A percentile compares a stretch with the other conserved stretches of the same genome.
Conservation (phyloP, 2,888 invertebrate species). For the Iphiclides podalirius region DNA sequence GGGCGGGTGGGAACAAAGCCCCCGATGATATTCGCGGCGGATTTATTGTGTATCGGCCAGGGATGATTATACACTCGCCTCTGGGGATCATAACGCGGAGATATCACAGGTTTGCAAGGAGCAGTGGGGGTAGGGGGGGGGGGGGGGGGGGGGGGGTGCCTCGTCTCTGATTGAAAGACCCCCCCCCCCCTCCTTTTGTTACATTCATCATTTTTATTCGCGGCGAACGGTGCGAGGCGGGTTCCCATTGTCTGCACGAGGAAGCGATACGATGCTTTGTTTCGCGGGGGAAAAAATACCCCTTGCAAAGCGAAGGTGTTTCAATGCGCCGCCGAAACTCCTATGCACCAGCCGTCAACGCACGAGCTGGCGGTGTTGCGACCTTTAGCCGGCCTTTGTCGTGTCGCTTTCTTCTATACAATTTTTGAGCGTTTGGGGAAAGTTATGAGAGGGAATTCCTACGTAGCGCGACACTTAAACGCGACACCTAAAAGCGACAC, state of each 20-base stretch:
- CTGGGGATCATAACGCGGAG: conserved; percentile 17
- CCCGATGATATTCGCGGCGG: conserved; percentile 1
- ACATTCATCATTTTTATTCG: conserved; percentile 24
- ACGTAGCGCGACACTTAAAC: too few relatives aligned
- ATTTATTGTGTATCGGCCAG: conserved; percentile 21
- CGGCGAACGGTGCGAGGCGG: conserved; percentile 8
- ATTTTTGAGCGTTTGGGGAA: too few relatives aligned
- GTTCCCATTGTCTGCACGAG: conserved; percentile 20
- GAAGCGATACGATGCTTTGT: conserved; percentile 30
- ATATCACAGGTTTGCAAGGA: conserved; percentile 8
- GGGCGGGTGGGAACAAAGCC: conserved; percentile 14
- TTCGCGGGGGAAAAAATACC: conserved; percentile 24
- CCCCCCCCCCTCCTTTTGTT: conserved; percentile 22
- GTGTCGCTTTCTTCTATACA: too few relatives aligned
- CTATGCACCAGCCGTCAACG: too few relatives aligned
- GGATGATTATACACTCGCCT: conserved; percentile 24
- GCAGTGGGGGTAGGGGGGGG: neutral
- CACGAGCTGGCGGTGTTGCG: too few relatives aligned
- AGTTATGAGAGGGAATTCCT: too few relatives aligned
- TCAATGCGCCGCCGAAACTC: too few relatives aligned
- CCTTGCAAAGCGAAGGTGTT: conserved; percentile 17
- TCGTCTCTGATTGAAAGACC: conserved; percentile 18
- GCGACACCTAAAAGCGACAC: too few relatives aligned
- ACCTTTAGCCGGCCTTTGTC: too few relatives aligned
- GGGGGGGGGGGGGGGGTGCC: conserved; percentile 4